Percentiles rank a stretch among this genome's conserved stretches.
Conservation (phyloP, 1,140 invertebrate genomes). For the Nebria ingens region DNA sequence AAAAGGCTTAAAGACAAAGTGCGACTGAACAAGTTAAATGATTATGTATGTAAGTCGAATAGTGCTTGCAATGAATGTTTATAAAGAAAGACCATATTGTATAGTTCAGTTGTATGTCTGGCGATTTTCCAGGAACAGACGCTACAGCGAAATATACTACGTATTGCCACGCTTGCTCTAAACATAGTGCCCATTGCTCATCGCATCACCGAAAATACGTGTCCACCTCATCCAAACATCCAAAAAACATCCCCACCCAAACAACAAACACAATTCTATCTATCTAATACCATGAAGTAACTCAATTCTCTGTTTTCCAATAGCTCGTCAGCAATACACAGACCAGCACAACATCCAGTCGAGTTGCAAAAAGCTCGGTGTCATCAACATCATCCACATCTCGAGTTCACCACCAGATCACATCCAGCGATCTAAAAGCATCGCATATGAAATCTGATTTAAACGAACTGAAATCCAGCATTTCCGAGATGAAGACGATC, state of each 20-base stretch:
- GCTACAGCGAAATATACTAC: too few species aligned
- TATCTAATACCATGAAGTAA: not conserved
- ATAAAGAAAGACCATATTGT: too few species aligned
- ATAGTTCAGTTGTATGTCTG: not conserved
- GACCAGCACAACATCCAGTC: not conserved
- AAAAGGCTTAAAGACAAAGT: too few species aligned
- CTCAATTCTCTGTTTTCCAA: not conserved
- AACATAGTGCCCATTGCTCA: not conserved
- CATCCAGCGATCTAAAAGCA: constrained; percentile 53
- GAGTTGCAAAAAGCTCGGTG: not conserved
- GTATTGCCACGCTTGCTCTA: not conserved
- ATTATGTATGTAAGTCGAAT: too few species aligned
- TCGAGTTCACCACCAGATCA: constrained; percentile 35
- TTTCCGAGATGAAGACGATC: constrained; percentile 63
- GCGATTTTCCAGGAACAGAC: not conserved
- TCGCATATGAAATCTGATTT: constrained; percentile 63
- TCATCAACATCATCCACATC: constrained; percentile 5
- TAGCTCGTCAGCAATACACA: not conserved
- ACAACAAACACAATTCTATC: too few species aligned
- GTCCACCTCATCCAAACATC: not conserved
- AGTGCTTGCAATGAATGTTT: too few species aligned
- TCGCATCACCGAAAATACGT: constrained; percentile 2
- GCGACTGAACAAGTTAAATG: too few species aligned
- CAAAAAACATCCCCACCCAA: not conserved
- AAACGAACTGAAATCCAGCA: constrained; percentile 61